phyloP scores from a whole-genome alignment of 2,113 vertebrate species.

The Pseudolaguvia tuberculata region DNA sequence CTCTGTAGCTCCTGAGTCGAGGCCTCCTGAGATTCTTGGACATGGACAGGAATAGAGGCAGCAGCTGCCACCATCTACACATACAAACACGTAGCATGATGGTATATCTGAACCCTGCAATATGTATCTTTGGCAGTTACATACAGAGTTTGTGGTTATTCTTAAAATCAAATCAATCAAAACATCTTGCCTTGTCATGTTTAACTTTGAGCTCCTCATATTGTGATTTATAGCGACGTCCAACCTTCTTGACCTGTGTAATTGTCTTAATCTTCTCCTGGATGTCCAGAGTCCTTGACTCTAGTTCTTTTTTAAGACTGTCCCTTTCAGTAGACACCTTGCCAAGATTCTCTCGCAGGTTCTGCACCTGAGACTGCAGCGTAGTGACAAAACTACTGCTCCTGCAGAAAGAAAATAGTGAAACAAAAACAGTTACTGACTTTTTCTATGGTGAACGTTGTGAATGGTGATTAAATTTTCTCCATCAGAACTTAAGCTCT shows the following conservation, averaged over 20 bases:
- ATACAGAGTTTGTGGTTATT: no score
- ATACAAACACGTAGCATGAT: neutral
- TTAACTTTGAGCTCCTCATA: constrained; percentile 92
- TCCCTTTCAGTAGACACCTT: constrained; percentile 80
- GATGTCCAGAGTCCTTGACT: constrained; percentile 78
- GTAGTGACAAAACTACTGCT: constrained; percentile 75
- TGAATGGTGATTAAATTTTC: no score
- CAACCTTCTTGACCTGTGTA: constrained; percentile 96
- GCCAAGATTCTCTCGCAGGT: constrained; percentile 74
- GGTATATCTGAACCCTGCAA: neutral
- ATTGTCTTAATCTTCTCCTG: constrained; percentile 88
- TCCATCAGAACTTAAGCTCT: neutral
- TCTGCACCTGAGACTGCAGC: constrained; percentile 82
- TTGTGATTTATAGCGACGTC: constrained; percentile 90
- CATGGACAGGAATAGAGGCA: constrained; percentile 73
- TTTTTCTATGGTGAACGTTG: no score
- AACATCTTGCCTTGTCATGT: constrained; percentile 80
- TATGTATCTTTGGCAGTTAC: neutral
- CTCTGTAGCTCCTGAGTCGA: constrained; percentile 84
- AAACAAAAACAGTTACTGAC: no score
- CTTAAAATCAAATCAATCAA: no score
- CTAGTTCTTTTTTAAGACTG: constrained; percentile 76
- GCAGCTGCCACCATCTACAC: constrained; percentile 75
- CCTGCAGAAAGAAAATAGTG: constrained; percentile 58
- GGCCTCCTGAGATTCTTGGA: constrained; percentile 78